These are phyloP conservation scores for Drosophila yakuba DNA, from an alignment of 1,140 invertebrate genomes.

Conservation along the genomic window DNA sequence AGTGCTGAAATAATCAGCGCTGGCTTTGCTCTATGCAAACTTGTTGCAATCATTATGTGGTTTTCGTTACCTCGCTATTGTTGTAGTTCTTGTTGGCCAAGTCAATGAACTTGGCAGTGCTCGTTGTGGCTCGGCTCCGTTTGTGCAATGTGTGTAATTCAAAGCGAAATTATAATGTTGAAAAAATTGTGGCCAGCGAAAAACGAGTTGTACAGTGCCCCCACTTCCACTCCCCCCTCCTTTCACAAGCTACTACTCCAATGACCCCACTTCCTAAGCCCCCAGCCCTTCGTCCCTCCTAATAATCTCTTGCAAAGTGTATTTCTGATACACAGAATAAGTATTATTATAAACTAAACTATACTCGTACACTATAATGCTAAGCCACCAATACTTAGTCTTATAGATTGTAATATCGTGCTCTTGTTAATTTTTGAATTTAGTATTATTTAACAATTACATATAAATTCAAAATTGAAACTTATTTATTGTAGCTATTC, in stretches of 20 bases:
- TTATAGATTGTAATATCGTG: too few species aligned
- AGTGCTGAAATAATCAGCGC: slow-evolving; percentile 79
- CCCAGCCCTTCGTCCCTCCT: neutral
- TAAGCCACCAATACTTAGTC: too few species aligned
- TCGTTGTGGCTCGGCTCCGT: slow-evolving; percentile 18
- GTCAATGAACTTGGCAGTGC: slow-evolving; percentile 65
- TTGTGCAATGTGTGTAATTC: slow-evolving; percentile 73
- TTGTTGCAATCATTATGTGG: slow-evolving; percentile 64
- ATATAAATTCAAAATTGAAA: too few species aligned
- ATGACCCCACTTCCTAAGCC: slow-evolving; percentile 17
- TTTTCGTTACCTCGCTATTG: slow-evolving; percentile 51
- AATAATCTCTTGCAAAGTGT: neutral
- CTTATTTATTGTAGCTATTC: too few species aligned
- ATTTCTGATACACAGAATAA: neutral
- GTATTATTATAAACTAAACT: too few species aligned
- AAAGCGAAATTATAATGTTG: slow-evolving; percentile 79
- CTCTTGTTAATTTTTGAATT: too few species aligned
- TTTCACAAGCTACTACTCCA: slow-evolving; percentile 51
- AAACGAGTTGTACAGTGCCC: slow-evolving; percentile 33
- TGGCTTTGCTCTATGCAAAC: slow-evolving; percentile 63
- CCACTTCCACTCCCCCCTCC: neutral
- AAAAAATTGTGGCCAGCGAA: slow-evolving; percentile 48
- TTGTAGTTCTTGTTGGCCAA: slow-evolving; percentile 47
- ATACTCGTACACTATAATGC: too few species aligned
- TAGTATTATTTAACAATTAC: too few species aligned